Evolutionary conservation across 2,888 invertebrate species (phyloP).

Genomic region (Sceliomorpha sp.): DNA sequence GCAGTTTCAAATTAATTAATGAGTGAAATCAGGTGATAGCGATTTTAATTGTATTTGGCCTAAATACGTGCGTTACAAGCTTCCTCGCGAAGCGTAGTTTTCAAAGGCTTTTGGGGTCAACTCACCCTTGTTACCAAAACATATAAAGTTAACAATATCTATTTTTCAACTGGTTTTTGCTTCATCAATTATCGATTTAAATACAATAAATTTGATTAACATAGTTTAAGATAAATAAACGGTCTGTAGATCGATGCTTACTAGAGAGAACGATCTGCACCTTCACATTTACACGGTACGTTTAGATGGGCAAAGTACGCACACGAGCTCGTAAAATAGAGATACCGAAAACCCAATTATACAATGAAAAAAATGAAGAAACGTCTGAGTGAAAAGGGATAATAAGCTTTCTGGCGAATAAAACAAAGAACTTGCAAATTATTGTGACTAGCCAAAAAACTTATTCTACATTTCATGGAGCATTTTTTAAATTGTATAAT

Average conservation of each 20-base stretch:
- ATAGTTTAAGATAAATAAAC: conserved; percentile 15
- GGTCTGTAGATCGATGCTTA: conserved; percentile 33
- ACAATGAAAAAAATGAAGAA: conserved; percentile 6
- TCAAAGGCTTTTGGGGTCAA: conserved; percentile 23
- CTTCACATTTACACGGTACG: conserved; percentile 38
- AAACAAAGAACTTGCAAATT: conserved; percentile 10
- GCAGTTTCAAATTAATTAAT: too few species aligned
- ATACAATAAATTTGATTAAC: conserved; percentile 9
- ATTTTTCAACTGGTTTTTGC: conserved; percentile 19
- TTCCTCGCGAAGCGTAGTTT: conserved; percentile 13
- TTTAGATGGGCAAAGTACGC: conserved; percentile 55
- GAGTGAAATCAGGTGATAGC: too few species aligned
- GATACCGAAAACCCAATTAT: conserved; percentile 35
- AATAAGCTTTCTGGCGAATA: conserved; percentile 3
- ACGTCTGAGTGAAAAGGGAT: conserved; percentile 4
- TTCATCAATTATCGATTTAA: conserved; percentile 31
- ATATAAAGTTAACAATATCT: conserved; percentile 20
- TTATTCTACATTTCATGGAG: conserved; percentile 8
- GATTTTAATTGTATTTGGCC: too few species aligned
- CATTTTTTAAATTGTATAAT: conserved; percentile 21
- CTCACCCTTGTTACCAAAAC: conserved; percentile 18
- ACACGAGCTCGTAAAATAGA: conserved; percentile 46
- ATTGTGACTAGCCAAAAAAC: conserved; percentile 1
- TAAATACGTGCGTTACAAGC: neutral
- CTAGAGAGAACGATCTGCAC: conserved; percentile 47